phyloP scores from a whole-genome alignment of 2,797 vertebrate species.

The Rhabdophis nuchalis region DNA sequence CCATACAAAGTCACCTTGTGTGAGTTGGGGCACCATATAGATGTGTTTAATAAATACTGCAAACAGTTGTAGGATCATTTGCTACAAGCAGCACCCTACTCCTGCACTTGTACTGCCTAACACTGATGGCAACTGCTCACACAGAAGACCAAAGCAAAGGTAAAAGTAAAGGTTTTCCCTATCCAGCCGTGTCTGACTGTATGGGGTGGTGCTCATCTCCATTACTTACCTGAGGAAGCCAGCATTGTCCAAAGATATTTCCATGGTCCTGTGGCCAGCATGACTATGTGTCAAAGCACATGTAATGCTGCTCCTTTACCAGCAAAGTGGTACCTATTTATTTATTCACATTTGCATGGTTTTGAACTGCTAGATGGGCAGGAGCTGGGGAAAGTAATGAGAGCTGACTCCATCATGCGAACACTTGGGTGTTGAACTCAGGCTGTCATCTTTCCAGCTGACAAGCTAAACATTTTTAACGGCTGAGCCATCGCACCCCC shows the following conservation, averaged over 20 bases:
- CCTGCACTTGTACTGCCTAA: neutral
- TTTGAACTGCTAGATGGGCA: neutral
- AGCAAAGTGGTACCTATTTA: neutral
- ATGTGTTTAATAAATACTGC: neutral
- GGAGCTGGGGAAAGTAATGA: neutral
- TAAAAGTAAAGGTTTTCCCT: neutral
- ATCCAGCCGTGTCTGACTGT: neutral
- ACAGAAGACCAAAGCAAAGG: neutral
- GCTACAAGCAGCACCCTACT: neutral
- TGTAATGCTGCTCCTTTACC: neutral
- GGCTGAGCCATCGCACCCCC: neutral
- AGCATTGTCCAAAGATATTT: neutral
- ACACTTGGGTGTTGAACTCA: neutral
- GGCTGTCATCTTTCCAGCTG: neutral
- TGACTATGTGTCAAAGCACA: neutral
- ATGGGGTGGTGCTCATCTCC: neutral
- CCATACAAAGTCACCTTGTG: neutral
- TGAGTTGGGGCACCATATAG: neutral
- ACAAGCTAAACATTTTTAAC: neutral
- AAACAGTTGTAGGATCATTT: neutral
- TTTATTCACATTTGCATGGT: neutral
- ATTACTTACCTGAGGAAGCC: neutral
- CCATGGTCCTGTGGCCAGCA: neutral
- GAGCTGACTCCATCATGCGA: neutral
- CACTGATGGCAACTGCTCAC: neutral